Conservation (phyloP, 2,888 invertebrate species). For the Trilocha varians region DNA sequence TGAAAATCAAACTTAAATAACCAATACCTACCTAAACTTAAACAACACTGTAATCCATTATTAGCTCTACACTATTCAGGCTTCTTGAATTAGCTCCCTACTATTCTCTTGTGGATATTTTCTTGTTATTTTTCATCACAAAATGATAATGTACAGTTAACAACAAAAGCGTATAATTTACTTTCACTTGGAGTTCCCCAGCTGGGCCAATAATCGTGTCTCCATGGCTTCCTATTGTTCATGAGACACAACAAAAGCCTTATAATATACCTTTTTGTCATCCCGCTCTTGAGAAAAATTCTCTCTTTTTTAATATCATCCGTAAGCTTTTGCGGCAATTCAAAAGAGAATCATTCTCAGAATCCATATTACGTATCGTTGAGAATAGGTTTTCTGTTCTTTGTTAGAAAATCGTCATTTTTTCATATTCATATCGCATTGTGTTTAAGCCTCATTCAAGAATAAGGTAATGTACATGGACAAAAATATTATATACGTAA, state of each 20-base stretch:
- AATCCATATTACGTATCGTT: background rate
- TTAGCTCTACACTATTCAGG: background rate
- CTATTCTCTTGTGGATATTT: too few species aligned
- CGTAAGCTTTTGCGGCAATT: slow-evolving; percentile 4
- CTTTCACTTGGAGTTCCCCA: slow-evolving; percentile 16
- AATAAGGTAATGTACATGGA: too few species aligned
- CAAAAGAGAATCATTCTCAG: slow-evolving; percentile 3
- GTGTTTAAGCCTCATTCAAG: too few species aligned
- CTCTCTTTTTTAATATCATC: slow-evolving; percentile 14
- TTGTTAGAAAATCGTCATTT: too few species aligned
- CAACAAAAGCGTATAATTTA: slow-evolving; percentile 19
- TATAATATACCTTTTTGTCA: slow-evolving; percentile 18
- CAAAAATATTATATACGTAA: too few species aligned
- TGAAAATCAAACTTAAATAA: too few species aligned
- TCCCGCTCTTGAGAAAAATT: slow-evolving; percentile 14
- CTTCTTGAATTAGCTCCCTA: too few species aligned
- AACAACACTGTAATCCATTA: background rate
- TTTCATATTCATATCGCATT: too few species aligned
- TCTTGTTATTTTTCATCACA: background rate
- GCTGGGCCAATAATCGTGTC: slow-evolving; percentile 17
- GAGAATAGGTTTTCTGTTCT: background rate
- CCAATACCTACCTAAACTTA: too few species aligned
- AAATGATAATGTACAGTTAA: slow-evolving; percentile 2
- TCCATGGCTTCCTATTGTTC: slow-evolving; percentile 20
- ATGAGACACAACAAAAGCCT: slow-evolving; percentile 19